Evolutionary conservation across 2,113 vertebrate species (phyloP), one percentile per base, ranked within the genome.

Genomic region (Pluvianellus socialis): DNA sequence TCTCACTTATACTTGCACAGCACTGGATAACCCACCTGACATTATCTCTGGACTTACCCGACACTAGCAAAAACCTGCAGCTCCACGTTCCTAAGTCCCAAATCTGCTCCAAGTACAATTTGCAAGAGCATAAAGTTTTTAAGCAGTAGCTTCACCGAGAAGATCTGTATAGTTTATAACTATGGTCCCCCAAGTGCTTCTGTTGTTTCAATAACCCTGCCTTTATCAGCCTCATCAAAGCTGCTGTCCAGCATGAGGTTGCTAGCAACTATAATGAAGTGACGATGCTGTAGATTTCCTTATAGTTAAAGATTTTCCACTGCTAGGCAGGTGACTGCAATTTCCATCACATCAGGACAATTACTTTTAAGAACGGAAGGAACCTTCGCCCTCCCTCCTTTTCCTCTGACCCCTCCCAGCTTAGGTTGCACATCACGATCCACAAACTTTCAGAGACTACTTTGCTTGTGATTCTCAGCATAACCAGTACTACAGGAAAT

Each of bases 401-500:
- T 96, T 94, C 85, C 93, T 92, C 58, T 91, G 65, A 67, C 93
- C 89, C 92, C 93, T 96, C 95, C 97, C 94, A 96, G 68, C 79
- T 91, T 92, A 85, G 85, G 91, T 61, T 96, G 94, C 96, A 96
- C 90, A 87, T 88, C 91, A 79, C 0, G 2, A 97, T 86, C 90
- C 90, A 88, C 96, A 92, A 76, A 71, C 85, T 91, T 68, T 77
- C 63, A 94, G 96, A 95, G 74, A 96, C 94, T 80, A 55, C 61
- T 79, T 90, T 65, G 73, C 88, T 96, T 94, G 84, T 87, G 96
- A 94, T 91, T 97, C 91, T 94, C 94, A 88, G 59, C 84, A 88
- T 84, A 94, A 96, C 90, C 94, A 59, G 91, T 91, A 92, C 88
- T 79, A 96, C 97, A 97, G 97, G 98, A 98, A 98, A 98, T 97